Evolutionary conservation across 2,888 invertebrate genomes (phyloP), one percentile per base, ranked within the genome.

Genomic region (Buathra laborator): DNA sequence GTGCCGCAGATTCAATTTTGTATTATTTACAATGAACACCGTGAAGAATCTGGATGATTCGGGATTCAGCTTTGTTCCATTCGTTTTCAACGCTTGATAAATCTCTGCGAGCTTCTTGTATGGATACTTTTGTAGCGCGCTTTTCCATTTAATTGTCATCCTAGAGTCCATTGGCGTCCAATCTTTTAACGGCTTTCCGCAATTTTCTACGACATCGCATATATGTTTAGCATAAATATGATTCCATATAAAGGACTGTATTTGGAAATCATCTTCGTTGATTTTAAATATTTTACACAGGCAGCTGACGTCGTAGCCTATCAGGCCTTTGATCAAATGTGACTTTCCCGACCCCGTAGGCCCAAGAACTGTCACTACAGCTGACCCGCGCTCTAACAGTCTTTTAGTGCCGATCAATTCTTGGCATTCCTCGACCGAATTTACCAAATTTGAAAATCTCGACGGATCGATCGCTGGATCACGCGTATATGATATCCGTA

Each of bases 281-380:
- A 67, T 67, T 67, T 67, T 67, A 44, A 67, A 67, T 67, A 44
- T n/a, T n/a, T n/a, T n/a, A n/a, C n/a, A n/a, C n/a, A n/a, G n/a
- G n/a, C n/a, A n/a, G n/a, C n/a, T n/a, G 66, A 67, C 66, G 66
- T 67, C 66, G 66, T 67, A 67, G 66, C 66, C 66, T 67, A 46
- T 67, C 66, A 67, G 66, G 66, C 66, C 43, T 67, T 67, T 67
- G 66, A 67, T 67, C 66, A 67, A 67, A 44, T 16, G 44, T 44
- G 66, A 67, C 66, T 67, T 67, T 67, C 66, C 66, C 66, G 66
- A 67, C 66, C 66, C 66, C 66, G 66, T 16, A 67, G 66, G 66
- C 66, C 66, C 44, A 67, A 67, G 66, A 67, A 16, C 66, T 67
- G 16, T 43, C 66, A 67, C 66, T 67, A 46, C 44, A 44, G 66